Percentiles rank a stretch among this genome's conserved stretches.
Conservation (phyloP, 92 coral and sea anemone genomes). For the Palythoa grandiflora region DNA sequence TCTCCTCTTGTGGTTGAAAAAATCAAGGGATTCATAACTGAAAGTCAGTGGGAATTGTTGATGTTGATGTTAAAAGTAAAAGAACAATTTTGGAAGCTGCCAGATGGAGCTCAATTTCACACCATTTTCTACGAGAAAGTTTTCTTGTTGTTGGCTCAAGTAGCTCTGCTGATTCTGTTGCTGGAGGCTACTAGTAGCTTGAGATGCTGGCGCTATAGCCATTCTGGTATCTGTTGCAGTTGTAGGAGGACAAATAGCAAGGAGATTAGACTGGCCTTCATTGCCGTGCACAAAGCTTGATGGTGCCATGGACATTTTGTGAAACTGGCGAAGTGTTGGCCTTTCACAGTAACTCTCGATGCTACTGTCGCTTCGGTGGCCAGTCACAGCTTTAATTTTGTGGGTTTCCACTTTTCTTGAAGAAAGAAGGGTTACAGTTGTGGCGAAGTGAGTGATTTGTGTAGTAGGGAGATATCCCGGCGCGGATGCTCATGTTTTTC, state of each 20-base stretch:
- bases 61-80: constrained; percentile 21
- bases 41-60: too few relatives aligned
- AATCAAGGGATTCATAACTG: too few relatives aligned
- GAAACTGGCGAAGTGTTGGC: constrained; percentile 61
- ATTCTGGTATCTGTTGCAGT: constrained; percentile 41
- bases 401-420: constrained; percentile 51
- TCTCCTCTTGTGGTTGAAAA: too few relatives aligned
- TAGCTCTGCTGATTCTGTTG: constrained; percentile 30
- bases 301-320: constrained; percentile 48
- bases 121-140: not conserved
- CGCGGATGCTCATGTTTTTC: constrained; percentile 32
- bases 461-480: constrained; percentile 34
- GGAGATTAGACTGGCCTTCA: too few relatives aligned
- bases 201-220: too few relatives aligned
- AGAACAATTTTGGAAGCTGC: constrained; percentile 43
- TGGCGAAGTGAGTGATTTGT: constrained; percentile 38
- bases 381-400: constrained; percentile 65
- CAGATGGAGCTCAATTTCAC: constrained; percentile 44
- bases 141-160: constrained; percentile 31
- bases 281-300: too few relatives aligned
- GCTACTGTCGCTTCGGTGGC: constrained; percentile 63
- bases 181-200: constrained; percentile 31
- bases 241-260: not conserved
- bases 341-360: constrained; percentile 68
- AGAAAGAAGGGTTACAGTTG: constrained; percentile 35